Evolutionary conservation across 2,113 vertebrate species (phyloP).

Genomic region (Lasiurus borealis): DNA sequence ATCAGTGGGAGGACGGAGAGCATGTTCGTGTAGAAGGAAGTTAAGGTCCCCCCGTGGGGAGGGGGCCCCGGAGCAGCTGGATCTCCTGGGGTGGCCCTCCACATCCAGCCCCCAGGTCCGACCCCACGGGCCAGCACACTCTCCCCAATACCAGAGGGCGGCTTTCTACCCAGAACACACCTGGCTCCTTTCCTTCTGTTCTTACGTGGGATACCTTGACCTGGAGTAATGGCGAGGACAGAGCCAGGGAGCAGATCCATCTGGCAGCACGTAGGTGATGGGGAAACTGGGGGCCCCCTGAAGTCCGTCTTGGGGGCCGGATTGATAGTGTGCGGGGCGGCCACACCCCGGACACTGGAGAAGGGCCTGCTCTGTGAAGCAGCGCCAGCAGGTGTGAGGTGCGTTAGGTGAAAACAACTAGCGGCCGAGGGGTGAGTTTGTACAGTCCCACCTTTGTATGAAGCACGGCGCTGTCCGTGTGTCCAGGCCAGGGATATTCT

Average conservation of each 20-base stretch:
- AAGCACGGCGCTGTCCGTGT: background rate
- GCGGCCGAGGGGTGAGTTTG: background rate
- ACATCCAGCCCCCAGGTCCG: fast-evolving
- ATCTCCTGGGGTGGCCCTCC: background rate
- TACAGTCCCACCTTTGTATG: background rate
- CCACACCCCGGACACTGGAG: fast-evolving
- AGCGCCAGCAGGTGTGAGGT: fast-evolving
- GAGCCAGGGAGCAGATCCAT: background rate
- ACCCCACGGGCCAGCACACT: background rate
- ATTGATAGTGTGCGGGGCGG: fast-evolving
- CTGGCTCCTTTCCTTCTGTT: background rate
- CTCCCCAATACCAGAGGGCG: fast-evolving
- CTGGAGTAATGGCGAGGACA: no score
- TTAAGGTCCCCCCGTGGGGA: background rate
- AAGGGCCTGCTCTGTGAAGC: background rate
- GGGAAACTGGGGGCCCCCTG: background rate
- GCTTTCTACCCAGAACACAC: background rate
- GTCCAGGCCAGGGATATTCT: background rate
- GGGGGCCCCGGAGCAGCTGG: background rate
- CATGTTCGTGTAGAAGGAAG: no score
- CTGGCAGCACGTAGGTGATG: fast-evolving
- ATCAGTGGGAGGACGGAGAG: background rate
- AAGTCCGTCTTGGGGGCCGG: fast-evolving
- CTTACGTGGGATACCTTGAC: fast-evolving
- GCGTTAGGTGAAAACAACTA: background rate